Base-by-base conservation (phyloP, 2,888 invertebrate species). In the Limnephilus rhombicus region DNA sequence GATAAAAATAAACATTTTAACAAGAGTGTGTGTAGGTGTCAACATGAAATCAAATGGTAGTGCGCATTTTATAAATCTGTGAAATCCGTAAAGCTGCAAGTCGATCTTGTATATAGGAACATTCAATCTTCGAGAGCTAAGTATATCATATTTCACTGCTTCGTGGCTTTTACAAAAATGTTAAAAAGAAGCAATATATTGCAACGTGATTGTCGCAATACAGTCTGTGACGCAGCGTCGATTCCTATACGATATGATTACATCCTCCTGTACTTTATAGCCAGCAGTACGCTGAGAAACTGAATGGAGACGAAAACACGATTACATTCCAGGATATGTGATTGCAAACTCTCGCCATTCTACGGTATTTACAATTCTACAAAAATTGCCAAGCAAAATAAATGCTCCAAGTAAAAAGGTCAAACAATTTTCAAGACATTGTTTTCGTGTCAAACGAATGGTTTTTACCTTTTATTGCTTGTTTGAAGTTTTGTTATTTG, bases 261-360 rank as follows among this genome's bases (percentile, higher is more conserved):
- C 86, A 86, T 86, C 41, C 41, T 29, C 41, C 41, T 45, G 29
- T n/a, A 86, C 41, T 49, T 86, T 86, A 86, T 86, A 41, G 86
- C 49, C 86, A 86, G 15, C 41, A 86, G 41, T 41, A 86, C 29
- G 29, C 29, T 86, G 86, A 86, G 86, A 86, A 86, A 86, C 86
- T 86, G 86, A 49, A 86, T 86, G 49, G 86, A 86, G 86, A 86
- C 49, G 86, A 86, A 86, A 86, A 86, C 86, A 29, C 45, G 86
- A 86, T 86, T 86, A 86, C 86, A 45, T 86, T 86, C 86, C 86
- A 2, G 49, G 86, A 37, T 86, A 45, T 86, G 86, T 86, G 86
- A 86, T 86, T 86, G 86, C 86, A 86, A 86, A 86, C 41, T 86
- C 45, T 86, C 49, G 29, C 86, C 86, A n/a, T 45, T 7, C 49